Evolutionary conservation across 2,797 vertebrate genomes (phyloP).

Genomic region (Bucorvus abyssinicus): DNA sequence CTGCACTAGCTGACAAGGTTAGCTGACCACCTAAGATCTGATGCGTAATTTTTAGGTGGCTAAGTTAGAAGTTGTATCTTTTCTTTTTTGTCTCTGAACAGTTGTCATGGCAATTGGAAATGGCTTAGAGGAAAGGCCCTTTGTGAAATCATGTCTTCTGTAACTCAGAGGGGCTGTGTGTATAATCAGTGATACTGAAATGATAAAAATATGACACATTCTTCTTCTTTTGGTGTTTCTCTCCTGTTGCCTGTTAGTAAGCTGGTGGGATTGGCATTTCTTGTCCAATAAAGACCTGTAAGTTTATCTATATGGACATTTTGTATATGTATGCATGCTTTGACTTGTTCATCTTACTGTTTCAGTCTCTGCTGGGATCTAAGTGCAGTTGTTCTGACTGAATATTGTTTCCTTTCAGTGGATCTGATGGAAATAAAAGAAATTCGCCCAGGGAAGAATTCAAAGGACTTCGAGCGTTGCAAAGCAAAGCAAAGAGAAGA

Average conservation of each 20-base stretch:
- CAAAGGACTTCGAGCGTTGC: conserved; percentile 95
- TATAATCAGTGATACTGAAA: not conserved
- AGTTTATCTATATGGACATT: not conserved
- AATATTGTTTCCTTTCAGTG: conserved; percentile 78
- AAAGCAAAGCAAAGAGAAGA: conserved; percentile 78
- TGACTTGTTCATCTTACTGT: not conserved
- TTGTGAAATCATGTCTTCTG: not conserved
- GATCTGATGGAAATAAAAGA: conserved; percentile 94
- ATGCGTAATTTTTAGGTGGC: not conserved
- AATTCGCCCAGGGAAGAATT: conserved; percentile 89
- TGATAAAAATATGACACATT: not conserved
- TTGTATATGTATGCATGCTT: not conserved
- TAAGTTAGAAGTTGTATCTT: not conserved
- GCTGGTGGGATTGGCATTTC: not conserved
- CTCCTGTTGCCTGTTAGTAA: not conserved
- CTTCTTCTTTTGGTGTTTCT: not conserved
- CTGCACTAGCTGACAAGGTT: not conserved
- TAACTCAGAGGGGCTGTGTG: not conserved
- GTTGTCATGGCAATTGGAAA: not conserved
- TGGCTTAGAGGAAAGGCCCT: not conserved
- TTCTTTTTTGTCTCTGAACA: not conserved
- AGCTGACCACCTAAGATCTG: not conserved
- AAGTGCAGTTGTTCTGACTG: not conserved
- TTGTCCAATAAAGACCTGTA: not conserved
- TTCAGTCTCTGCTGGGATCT: not conserved